Percentiles rank a stretch among this genome's conserved stretches.
Evolutionary conservation across 2,888 invertebrate species (phyloP).

Genomic region (Neoaliturus tenellus): DNA sequence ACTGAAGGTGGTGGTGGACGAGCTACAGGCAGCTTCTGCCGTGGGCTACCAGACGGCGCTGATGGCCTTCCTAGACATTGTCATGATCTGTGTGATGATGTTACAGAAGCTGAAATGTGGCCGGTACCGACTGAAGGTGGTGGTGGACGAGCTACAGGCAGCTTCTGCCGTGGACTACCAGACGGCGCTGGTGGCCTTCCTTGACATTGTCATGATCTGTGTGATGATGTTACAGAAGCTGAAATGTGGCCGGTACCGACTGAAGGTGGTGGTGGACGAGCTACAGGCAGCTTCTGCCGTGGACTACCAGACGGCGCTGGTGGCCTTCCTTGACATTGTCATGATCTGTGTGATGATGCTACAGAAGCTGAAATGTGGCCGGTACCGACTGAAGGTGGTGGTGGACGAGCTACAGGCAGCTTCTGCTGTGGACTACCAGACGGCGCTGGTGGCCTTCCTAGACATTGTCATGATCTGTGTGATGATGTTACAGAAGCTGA

Average conservation of each 20-base stretch:
- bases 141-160: constrained; percentile 91
- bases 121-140: constrained; percentile 91
- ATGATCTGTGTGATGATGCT: constrained; percentile 79
- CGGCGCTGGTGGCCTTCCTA: neutral
- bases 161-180: constrained; percentile 89
- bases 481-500: constrained; percentile 79
- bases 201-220: constrained; percentile 97
- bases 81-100: constrained; percentile 80
- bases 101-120: constrained; percentile 88
- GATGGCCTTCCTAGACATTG: constrained; percentile 96
- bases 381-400: constrained; percentile 92
- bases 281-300: constrained; percentile 84
- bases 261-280: constrained; percentile 92
- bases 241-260: constrained; percentile 92
- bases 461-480: neutral
- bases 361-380: constrained; percentile 89
- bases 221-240: constrained; percentile 85
- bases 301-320: constrained; percentile 93
- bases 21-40: constrained; percentile 85
- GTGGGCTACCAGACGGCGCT: constrained; percentile 95
- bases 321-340: constrained; percentile 97
- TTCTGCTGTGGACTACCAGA: constrained; percentile 76
- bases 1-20: constrained; percentile 91
- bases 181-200: constrained; percentile 93
- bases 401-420: constrained; percentile 92